phyloP scores from a whole-genome alignment of 1,140 invertebrate species.

The Drosophila bifasciata region DNA sequence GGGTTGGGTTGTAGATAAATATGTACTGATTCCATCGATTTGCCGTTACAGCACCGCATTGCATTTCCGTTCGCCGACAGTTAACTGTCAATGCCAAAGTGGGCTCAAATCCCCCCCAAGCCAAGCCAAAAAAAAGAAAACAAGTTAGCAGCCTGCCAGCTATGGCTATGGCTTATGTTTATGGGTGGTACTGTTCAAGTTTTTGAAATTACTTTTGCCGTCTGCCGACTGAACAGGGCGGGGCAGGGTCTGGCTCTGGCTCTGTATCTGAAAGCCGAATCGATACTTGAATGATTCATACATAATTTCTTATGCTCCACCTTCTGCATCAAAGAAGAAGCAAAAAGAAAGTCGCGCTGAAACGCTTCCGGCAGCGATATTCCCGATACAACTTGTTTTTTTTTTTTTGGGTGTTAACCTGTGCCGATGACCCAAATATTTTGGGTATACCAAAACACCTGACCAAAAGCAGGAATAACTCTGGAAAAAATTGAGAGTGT shows the following conservation, averaged over 20 bases:
- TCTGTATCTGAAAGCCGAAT: constrained; percentile 36
- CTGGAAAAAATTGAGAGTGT: constrained; percentile 68
- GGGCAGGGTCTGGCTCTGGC: constrained; percentile 46
- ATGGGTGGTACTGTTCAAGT: constrained; percentile 51
- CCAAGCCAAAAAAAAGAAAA: constrained; percentile 31
- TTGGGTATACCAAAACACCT: constrained; percentile 45
- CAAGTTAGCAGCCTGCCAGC: constrained; percentile 23
- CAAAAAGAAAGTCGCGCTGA: constrained; percentile 72
- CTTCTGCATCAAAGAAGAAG: constrained; percentile 27
- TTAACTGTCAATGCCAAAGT: constrained; percentile 80
- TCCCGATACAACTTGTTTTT: constrained; percentile 39
- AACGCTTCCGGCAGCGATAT: constrained; percentile 66
- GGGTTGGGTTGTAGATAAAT: too few species aligned
- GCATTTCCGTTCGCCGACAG: constrained; percentile 75
- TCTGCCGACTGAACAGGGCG: constrained; percentile 46
- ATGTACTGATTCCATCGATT: constrained; percentile 42
- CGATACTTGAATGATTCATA: constrained; percentile 62
- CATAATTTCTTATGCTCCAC: constrained; percentile 28
- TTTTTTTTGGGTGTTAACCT: constrained; percentile 69
- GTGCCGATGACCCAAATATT: constrained; percentile 68
- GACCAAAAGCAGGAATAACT: constrained; percentile 31
- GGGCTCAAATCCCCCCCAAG: constrained; percentile 34
- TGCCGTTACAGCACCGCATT: constrained; percentile 78
- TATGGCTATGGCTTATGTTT: too few species aligned
- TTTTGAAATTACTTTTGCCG: constrained; percentile 68